A percentile compares a stretch with the other conserved stretches of the same genome.
Evolutionary conservation across 2,113 vertebrate species (phyloP).

Genomic region (Anser brachyrhynchus): DNA sequence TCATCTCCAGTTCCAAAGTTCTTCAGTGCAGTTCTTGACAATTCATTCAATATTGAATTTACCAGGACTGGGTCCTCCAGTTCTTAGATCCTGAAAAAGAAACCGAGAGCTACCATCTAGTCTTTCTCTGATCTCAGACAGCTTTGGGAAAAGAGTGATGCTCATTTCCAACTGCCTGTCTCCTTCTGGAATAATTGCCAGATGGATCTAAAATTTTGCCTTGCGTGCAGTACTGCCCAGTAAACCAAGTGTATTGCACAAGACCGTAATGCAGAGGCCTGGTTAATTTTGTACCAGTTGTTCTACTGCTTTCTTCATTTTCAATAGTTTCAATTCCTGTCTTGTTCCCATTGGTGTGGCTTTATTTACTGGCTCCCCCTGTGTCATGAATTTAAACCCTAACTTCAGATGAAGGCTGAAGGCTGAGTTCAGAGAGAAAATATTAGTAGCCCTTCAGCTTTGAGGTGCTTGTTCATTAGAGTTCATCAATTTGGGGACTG

Average conservation of each 20-base stretch:
- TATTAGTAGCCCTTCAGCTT: neutral
- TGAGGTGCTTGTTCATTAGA: neutral
- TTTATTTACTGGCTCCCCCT: neutral
- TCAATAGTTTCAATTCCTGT: neutral
- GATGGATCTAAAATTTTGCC: neutral
- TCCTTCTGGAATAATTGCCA: neutral
- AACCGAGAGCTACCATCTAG: neutral
- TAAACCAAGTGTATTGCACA: neutral
- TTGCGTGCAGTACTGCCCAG: neutral
- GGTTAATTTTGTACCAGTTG: neutral
- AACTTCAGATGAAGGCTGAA: neutral
- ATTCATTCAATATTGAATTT: neutral
- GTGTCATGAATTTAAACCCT: neutral
- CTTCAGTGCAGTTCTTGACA: neutral
- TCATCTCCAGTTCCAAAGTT: neutral
- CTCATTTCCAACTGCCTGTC: neutral
- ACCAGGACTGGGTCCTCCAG: neutral
- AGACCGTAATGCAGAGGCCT: neutral
- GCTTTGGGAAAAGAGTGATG: neutral
- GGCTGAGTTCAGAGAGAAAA: neutral
- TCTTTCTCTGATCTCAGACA: neutral
- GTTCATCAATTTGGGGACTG: neutral
- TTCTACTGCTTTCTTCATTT: conserved; percentile 1
- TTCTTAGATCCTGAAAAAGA: neutral
- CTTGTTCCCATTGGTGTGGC: neutral